Evolutionary conservation across 2,888 invertebrate genomes (phyloP), one percentile per base, ranked within the genome.

Genomic region (Augiades crinisus): DNA sequence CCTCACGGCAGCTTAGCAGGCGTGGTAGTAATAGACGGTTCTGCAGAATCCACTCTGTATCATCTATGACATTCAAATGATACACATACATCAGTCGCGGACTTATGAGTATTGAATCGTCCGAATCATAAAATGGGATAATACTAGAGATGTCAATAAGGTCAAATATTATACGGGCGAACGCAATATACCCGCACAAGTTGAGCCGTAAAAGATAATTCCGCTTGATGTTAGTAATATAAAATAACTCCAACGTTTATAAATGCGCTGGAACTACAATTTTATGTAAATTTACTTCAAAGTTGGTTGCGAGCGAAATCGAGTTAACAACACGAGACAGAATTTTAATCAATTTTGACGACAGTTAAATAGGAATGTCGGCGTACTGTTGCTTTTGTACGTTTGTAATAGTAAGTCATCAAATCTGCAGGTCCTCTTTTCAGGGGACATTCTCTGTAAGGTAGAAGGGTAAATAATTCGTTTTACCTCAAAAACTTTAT

Each of bases 291-390:
- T 50, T 43, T 36, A 50, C 36, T 50, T 50, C 30, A 50, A 50
- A 50, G 43, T 50, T 50, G 50, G 43, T 50, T 41, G 50, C 50
- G 36, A 44, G 50, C 50, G 50, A 44, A 50, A 50, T 50, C 36
- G 36, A 50, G 50, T 50, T 50, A 50, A 50, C 50, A 50, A 44
- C 43, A 37, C 50, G 43, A 43, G 50, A 30, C 50, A 44, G 50
- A 50, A 50, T 50, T 50, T 50, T 50, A 50, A 50, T 50, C 50
- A 50, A 50, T 50, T 34, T 43, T 36, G 50, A 50, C 43, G 50
- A 50, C 50, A 43, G 47, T 50, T 44, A 50, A 50, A 50, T 44
- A 37, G 50, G 24, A 50, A 50, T 43, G 49, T 19, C 41, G 27
- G 33, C 6, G 34, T n/a, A 37, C 22, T n/a, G 43, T 33, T 43